phyloP scores from a whole-genome alignment of 2,888 invertebrate genomes.

The Autographa gamma region DNA sequence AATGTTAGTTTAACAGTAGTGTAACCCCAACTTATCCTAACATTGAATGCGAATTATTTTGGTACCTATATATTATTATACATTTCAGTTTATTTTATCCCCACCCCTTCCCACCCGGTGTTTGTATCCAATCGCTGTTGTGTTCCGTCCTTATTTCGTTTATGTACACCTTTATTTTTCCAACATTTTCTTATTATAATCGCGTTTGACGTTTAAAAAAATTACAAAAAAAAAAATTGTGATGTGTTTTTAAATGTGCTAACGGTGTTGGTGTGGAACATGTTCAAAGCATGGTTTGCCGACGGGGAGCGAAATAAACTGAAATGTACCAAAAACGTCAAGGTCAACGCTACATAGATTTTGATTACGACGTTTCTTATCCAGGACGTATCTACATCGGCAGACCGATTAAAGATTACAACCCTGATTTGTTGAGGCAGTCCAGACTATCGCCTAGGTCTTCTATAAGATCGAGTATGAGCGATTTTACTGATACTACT shows the following conservation, averaged over 20 bases:
- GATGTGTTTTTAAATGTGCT: conserved; percentile 79
- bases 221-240: conserved; percentile 54
- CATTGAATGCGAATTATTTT: conserved; percentile 81
- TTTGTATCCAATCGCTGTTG: conserved; percentile 66
- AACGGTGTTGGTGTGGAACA: conserved; percentile 76
- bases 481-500: conserved; percentile 87
- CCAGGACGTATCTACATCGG: conserved; percentile 83
- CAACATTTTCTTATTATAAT: conserved; percentile 18
- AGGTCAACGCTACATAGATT: conserved; percentile 49
- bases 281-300: conserved; percentile 75
- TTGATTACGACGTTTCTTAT: conserved; percentile 64
- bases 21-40: conserved; percentile 76
- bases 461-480: conserved; percentile 83
- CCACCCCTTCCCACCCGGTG: conserved; percentile 75
- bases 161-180: conserved; percentile 42
- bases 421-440: conserved; percentile 79
- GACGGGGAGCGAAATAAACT: conserved; percentile 83
- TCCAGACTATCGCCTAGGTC: conserved; percentile 82
- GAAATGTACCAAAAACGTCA: conserved; percentile 80
- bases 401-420: conserved; percentile 85
- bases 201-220: conserved; percentile 60
- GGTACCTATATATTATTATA: conserved; percentile 85
- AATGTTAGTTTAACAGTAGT: conserved; percentile 63
- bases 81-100: conserved; percentile 88
- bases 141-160: conserved; percentile 65